These are phyloP conservation scores for Ursus arctos DNA, from an alignment of 2,113 vertebrate genomes.

Conservation along the genomic window DNA sequence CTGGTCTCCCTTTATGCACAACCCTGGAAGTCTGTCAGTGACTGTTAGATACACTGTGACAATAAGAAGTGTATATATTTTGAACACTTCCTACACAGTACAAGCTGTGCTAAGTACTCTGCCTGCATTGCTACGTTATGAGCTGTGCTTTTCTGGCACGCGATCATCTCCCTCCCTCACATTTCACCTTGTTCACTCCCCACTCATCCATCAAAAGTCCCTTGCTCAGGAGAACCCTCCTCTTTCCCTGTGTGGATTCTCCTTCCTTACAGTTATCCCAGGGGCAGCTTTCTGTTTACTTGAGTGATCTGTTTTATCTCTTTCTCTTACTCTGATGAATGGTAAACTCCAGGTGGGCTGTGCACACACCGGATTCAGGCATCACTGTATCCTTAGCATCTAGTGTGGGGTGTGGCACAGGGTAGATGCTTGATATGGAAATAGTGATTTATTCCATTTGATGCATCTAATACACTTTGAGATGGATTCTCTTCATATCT, in stretches of 20 bases:
- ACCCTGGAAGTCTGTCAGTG: not conserved
- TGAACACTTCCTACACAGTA: not conserved
- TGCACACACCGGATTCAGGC: not conserved
- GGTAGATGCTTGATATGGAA: not conserved
- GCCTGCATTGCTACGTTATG: accelerated
- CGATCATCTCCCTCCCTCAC: not conserved
- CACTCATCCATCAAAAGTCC: not conserved
- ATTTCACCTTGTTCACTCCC: not conserved
- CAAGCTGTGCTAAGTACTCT: not conserved
- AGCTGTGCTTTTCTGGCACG: not conserved
- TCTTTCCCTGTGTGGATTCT: not conserved
- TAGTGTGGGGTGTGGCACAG: not conserved
- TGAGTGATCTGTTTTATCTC: not conserved
- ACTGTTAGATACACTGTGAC: not conserved
- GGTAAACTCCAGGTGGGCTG: accelerated
- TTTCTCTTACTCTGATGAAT: not conserved
- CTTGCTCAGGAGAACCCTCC: not conserved
- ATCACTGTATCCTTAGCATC: not conserved
- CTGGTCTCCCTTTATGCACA: not conserved
- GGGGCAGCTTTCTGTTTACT: not conserved
- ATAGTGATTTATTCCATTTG: not conserved
- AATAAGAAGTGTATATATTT: not conserved
- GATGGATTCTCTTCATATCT: not conserved
- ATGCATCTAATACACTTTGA: not conserved
- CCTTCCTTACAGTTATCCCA: not conserved